A percentile compares a stretch with the other conserved stretches of the same genome.
Conservation (phyloP, 2,888 invertebrate species). For the Spodoptera picta region DNA sequence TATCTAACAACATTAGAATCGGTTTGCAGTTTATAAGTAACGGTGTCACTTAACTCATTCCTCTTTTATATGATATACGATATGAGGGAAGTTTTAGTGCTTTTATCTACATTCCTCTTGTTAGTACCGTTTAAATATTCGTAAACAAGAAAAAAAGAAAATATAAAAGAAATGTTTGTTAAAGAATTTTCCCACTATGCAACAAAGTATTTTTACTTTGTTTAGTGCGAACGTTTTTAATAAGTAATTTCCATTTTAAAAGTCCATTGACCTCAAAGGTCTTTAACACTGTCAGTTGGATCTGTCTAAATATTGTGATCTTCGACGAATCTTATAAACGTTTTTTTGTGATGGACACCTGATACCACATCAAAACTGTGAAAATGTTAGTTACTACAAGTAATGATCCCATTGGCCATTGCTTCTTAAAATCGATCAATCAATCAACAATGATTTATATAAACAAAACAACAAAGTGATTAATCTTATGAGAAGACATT, state of each 20-base stretch:
- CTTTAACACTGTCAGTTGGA: too few species aligned
- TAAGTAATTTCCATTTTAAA: too few species aligned
- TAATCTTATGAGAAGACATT: constrained; percentile 55
- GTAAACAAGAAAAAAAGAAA: too few species aligned
- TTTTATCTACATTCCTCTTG: constrained; percentile 6
- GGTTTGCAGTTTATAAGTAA: constrained; percentile 49
- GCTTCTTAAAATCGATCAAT: constrained; percentile 58
- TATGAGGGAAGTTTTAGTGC: constrained; percentile 18
- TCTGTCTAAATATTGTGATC: too few species aligned
- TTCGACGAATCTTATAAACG: too few species aligned
- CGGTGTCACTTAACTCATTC: constrained; percentile 47
- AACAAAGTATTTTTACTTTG: neutral
- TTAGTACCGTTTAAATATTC: constrained; percentile 20
- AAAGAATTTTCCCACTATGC: too few species aligned
- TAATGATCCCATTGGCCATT: constrained; percentile 18
- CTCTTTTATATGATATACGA: constrained; percentile 30
- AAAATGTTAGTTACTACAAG: neutral
- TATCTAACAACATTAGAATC: constrained; percentile 46
- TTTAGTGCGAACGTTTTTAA: too few species aligned
- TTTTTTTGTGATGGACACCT: too few species aligned
- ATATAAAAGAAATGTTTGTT: too few species aligned
- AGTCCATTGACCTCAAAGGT: too few species aligned
- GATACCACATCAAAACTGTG: too few species aligned
- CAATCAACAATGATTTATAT: constrained; percentile 59
- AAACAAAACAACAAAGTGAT: constrained; percentile 58